Conservation (phyloP, 2,888 invertebrate species). For the Orthosia gracilis region DNA sequence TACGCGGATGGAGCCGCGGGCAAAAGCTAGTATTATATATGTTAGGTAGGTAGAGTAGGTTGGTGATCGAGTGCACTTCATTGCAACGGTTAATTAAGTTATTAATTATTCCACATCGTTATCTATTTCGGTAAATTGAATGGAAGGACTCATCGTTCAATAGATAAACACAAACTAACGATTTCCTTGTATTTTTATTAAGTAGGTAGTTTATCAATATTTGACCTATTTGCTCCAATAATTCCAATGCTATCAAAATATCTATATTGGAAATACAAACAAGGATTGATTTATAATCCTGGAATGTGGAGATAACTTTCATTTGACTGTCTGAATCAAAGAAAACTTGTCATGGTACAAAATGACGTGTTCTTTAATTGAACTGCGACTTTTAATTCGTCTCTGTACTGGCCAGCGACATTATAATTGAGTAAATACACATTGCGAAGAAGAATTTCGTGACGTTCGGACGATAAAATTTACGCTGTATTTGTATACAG, state of each 20-base stretch:
- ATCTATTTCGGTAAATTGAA: constrained; percentile 13
- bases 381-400: constrained; percentile 51
- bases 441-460: constrained; percentile 57
- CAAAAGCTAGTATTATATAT: too few relatives aligned
- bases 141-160: constrained; percentile 20
- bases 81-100: constrained; percentile 1
- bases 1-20: too few relatives aligned
- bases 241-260: constrained; percentile 43
- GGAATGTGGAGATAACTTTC: constrained; percentile 55
- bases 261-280: constrained; percentile 51
- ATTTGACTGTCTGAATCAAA: constrained; percentile 47
- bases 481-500: constrained; percentile 29
- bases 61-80: background rate
- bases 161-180: constrained; percentile 17
- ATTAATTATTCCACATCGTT: constrained; percentile 19
- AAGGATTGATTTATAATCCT: constrained; percentile 57
- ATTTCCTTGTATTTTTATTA: constrained; percentile 38
- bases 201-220: constrained; percentile 47
- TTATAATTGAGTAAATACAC: constrained; percentile 59
- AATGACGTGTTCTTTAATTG: constrained; percentile 46
- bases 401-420: constrained; percentile 52
- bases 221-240: constrained; percentile 50
- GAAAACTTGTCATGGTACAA: constrained; percentile 48
- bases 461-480: constrained; percentile 53
- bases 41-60: background rate